Base-by-base conservation (phyloP, 2,888 invertebrate species). In the Pristionchus entomophagus region DNA sequence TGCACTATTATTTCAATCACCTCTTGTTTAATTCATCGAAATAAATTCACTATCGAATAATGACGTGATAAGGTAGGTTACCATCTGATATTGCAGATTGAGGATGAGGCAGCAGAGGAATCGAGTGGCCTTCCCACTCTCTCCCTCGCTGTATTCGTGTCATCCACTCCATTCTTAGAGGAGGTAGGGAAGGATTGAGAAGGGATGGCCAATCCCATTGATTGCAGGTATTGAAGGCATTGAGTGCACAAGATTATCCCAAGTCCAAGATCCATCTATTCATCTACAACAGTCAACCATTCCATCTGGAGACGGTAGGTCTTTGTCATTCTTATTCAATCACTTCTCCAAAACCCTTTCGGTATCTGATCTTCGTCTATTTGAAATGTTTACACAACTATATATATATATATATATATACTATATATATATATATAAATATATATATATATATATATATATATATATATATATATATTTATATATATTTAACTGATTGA, bases 91-190 rank as follows among this genome's bases (percentile, higher is more conserved):
- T n/a, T n/a, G n/a, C n/a, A 85, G 85, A 49, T 77, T 81, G 83
- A 8, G 38, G 59, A 53, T 29, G 22, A 29, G 19, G 78, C 69
- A 90, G 91, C 17, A 92, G 94, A 82, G 92, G 91, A 86, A 94
- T 94, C 29, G 0, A 85, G 4, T 3, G 35, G 19, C 17, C 85
- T 85, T 32, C 88, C 88, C n/a, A 88, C 91, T 0, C 92, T 95
- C 4, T 87, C 93, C 26, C 87, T 95, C 35, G 94, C 93, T 0
- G 92, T 98, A 0, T 97, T 97, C 94, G 95, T 98, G 77, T 96
- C 96, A 91, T 95, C 97, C 0, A 97, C 97, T 29, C 98, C 99
- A 12, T 99, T 99, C 94, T 94, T 98, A 86, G 96, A 96, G 93
- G 97, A 98, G 93, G 88, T 90, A 19, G n/a, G n/a, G n/a, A n/a